Base-by-base conservation (phyloP, 1,140 invertebrate genomes). In the Heliconius melpomene region DNA sequence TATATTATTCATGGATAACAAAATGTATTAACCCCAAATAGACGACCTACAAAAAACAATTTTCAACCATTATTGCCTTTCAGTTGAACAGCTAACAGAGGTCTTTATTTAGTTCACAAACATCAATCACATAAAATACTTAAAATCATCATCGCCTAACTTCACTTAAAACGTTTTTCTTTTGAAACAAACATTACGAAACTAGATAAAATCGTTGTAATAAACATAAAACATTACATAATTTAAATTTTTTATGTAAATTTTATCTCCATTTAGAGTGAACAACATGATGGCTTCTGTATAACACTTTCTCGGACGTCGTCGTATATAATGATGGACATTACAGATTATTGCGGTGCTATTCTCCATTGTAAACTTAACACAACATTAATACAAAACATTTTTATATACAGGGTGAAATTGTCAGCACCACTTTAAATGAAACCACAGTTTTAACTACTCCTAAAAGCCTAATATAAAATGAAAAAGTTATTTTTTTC, bases 231-330 rank as follows among this genome's bases (percentile, higher is more conserved):
- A 66, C 23, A 66, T 66, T 66, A 66, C 26, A 5, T 66, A 66
- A 66, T 66, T 16, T 29, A 16, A 29, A 29, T 11, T 66, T 66
- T 77, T 79, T 79, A 84, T 84, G 81, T 72, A 80, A 84, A 82
- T 84, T 80, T 80, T 79, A 77, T 84, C 75, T 78, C 77, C 60
- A 81, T 81, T 77, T 74, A 78, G 40, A 76, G 46, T 71, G 54
- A 77, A 74, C 40, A 71, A 29, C 78, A 50, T 78, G 80, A 82
- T 7, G 78, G 66, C 80, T 80, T 77, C 79, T 84, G 77, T 80
- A 80, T 79, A 75, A 82, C 75, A 82, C 83, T 84, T 84, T 84
- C 83, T 80, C 80, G 50, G 18, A 46, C 72, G 54, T 81, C 72
- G 74, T 36, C 6, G 32, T 54, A 60, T 72, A 71, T 81, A 80